These are phyloP conservation scores for Camponotus fellah DNA, from an alignment of 2,888 invertebrate genomes.

Conservation along the genomic window DNA sequence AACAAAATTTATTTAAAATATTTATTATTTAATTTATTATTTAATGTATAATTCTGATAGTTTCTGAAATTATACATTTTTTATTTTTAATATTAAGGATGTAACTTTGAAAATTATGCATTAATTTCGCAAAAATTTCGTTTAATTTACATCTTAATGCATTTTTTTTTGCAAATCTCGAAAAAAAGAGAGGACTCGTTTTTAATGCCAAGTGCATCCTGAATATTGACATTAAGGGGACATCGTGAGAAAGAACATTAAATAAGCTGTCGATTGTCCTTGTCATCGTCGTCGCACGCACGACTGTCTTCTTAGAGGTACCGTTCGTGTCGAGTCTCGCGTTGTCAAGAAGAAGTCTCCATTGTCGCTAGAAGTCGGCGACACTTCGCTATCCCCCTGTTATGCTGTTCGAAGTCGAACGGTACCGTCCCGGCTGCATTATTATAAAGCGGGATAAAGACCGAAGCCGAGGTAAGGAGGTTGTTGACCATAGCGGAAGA, in stretches of 20 bases:
- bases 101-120: neutral
- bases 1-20: no score
- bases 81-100: neutral
- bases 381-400: constrained; percentile 48
- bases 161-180: neutral
- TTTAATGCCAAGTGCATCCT: constrained; percentile 2
- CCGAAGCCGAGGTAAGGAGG: constrained; percentile 78
- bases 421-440: constrained; percentile 50
- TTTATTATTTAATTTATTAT: neutral
- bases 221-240: constrained; percentile 32
- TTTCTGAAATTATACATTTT: neutral
- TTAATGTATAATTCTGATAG: neutral
- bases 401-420: constrained; percentile 46
- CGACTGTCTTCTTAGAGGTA: constrained; percentile 28
- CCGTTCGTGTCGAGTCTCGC: constrained; percentile 32
- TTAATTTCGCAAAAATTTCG: neutral
- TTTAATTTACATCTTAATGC: neutral
- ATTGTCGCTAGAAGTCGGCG: constrained; percentile 45
- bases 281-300: constrained; percentile 24
- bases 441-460: constrained; percentile 75
- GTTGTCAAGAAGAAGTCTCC: constrained; percentile 29
- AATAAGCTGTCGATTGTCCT: constrained; percentile 24
- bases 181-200: neutral
- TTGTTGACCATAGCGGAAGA: constrained; percentile 82
- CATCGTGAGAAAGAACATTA: constrained; percentile 13